phyloP scores from a whole-genome alignment of 2,797 vertebrate species.

The Artibeus jamaicensis region DNA sequence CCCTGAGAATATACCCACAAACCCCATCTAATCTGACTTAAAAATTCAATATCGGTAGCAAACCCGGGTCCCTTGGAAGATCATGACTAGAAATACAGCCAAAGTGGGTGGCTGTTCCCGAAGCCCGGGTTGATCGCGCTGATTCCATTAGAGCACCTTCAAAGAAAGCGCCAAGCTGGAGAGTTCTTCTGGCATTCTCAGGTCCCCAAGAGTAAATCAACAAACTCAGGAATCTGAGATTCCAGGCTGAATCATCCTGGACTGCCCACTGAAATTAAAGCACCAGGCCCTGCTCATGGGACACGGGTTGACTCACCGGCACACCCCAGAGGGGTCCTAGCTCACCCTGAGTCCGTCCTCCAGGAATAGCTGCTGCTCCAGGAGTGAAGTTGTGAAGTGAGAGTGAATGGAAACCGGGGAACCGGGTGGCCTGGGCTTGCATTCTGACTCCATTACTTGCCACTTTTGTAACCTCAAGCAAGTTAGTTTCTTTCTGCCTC shows the following conservation, averaged over 20 bases:
- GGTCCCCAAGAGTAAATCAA: background rate
- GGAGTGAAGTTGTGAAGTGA: background rate
- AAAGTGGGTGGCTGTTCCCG: background rate
- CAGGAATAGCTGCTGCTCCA: background rate
- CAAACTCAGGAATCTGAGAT: background rate
- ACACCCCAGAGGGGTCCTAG: too few relatives aligned
- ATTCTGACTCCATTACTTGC: background rate
- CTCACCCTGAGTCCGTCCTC: background rate
- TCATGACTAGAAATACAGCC: background rate
- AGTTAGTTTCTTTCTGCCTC: background rate
- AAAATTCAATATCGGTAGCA: background rate
- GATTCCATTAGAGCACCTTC: background rate
- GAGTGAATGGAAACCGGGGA: background rate
- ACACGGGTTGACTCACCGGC: too few relatives aligned
- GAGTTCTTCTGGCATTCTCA: background rate
- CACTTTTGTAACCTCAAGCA: background rate
- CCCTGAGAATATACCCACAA: background rate
- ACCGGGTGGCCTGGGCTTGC: background rate
- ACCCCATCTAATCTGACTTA: background rate
- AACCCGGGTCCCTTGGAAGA: background rate
- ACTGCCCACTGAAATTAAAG: background rate
- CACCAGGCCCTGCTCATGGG: background rate
- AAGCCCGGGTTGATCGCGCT: background rate
- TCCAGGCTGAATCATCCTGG: background rate
- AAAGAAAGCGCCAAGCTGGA: background rate